Conservation (phyloP, 2,113 vertebrate species). For the Rattus norvegicus region GRCr8 NC_086021.1:67861001-67861500, state of each 20-base stretch:
- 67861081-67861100: background rate
- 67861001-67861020: background rate
- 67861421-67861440: background rate
- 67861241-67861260: background rate
- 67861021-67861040: background rate
- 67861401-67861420: background rate
- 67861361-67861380: background rate
- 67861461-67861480: constrained; percentile 2
- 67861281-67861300: background rate
- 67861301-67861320: background rate
- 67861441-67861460: background rate
- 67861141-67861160: background rate
- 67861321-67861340: background rate
- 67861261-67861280: background rate
- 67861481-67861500: background rate
- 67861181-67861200: background rate
- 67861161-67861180: background rate
- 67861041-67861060: background rate
- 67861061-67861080: rapidly evolving
- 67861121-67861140: rapidly evolving
- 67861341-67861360: background rate
- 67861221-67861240: background rate
- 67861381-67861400: background rate
- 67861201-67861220: background rate
- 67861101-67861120: background rate